Conservation (phyloP, 2,113 vertebrate genomes). For the Ceuthmochares aereus region DNA sequence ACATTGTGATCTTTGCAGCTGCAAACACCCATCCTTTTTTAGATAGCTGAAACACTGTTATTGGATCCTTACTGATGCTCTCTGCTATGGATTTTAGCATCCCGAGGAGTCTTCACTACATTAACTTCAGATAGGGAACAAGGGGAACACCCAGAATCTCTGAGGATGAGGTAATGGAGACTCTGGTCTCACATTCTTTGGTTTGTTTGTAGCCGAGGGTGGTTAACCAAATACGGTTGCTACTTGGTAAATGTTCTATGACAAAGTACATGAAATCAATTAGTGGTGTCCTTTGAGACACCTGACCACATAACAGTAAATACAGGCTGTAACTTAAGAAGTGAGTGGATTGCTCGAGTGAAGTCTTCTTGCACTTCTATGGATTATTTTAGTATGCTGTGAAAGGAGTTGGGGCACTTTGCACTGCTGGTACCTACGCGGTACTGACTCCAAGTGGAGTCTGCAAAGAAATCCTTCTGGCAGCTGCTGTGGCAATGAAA, state of each 20-base stretch:
- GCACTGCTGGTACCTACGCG: not conserved
- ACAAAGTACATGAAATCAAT: not conserved
- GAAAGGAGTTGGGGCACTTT: not conserved
- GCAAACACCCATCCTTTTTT: rapidly evolving
- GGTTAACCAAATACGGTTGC: not conserved
- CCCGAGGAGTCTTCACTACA: not conserved
- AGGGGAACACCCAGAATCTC: not conserved
- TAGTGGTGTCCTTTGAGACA: not conserved
- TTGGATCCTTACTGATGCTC: not conserved
- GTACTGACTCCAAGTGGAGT: not conserved
- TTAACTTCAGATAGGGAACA: not conserved
- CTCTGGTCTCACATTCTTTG: not conserved
- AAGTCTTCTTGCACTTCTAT: not conserved
- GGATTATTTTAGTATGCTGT: not conserved
- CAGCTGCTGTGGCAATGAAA: not conserved
- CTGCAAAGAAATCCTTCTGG: not conserved
- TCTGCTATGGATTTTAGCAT: not conserved
- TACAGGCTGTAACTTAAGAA: not conserved
- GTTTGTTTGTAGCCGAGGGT: not conserved
- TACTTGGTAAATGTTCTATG: not conserved
- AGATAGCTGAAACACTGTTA: not conserved
- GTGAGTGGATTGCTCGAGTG: not conserved
- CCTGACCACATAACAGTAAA: not conserved
- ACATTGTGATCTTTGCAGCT: not conserved
- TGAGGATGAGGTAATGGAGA: not conserved